Evolutionary conservation across 2,888 invertebrate genomes (phyloP).

Genomic region (Palloptera scutellata): DNA sequence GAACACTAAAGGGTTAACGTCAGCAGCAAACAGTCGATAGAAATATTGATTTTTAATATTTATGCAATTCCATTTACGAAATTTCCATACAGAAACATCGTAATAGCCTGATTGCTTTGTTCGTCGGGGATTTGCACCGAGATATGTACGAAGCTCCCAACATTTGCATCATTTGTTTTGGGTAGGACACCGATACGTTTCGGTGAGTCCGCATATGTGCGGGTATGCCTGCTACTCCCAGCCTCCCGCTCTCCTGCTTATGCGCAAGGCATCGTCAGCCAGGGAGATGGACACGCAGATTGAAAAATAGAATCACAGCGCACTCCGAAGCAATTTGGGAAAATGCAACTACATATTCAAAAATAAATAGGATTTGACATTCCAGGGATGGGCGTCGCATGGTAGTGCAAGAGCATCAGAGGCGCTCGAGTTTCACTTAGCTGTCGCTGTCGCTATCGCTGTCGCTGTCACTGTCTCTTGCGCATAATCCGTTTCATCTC

Average conservation of each 20-base stretch:
- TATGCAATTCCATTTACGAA: constrained; percentile 56
- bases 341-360: constrained; percentile 60
- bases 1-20: too few relatives aligned
- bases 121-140: constrained; percentile 46
- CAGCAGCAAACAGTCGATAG: not conserved
- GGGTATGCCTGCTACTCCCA: constrained; percentile 30
- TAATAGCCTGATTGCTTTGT: constrained; percentile 52
- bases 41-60: constrained; percentile 57
- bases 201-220: not conserved
- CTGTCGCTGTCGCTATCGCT: too few relatives aligned
- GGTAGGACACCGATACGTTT: too few relatives aligned
- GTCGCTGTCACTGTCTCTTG: too few relatives aligned
- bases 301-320: constrained; percentile 42
- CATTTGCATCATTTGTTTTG: too few relatives aligned
- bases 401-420: too few relatives aligned
- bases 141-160: not conserved
- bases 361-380: constrained; percentile 60
- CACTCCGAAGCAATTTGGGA: constrained; percentile 52
- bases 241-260: not conserved
- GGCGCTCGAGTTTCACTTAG: too few relatives aligned
- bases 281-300: constrained; percentile 8
- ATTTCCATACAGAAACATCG: constrained; percentile 53
- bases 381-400: constrained; percentile 33
- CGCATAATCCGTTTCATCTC: too few relatives aligned
- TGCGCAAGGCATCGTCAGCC: not conserved